Base-by-base conservation (phyloP, 1,140 invertebrate genomes). In the Drosophila sucinea region DNA sequence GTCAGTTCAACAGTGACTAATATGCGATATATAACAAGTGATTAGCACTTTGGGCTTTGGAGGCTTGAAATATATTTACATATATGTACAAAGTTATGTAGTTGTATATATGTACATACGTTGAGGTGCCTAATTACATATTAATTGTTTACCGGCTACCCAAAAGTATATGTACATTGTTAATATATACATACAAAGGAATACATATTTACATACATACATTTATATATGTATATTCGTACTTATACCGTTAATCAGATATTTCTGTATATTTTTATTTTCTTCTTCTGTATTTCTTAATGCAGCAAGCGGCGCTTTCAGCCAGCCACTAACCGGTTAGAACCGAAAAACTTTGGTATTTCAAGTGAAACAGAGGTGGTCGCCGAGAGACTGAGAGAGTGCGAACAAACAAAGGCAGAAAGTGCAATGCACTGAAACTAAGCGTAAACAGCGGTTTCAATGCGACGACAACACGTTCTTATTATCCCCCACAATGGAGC, bases 391-490 rank as follows among this genome's bases (percentile, higher is more conserved):
- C 3, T 38, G 17, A 3, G 35, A 8, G 3, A 51, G 23, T 51
- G 23, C 44, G 58, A 67, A 47, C 73, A 85, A 38, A 68, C 35
- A 54, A 63, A 68, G 56, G 27, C 35, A 44, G 23, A 54, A 76
- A 84, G 84, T 75, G 84, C 84, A 87, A 75, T 84, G 84, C 73
- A 87, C 83, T 70, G 62, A 72, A 47, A 68, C 66, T 56, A 25
- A 51, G 47, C 58, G 60, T 70, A 63, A 55, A 68, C 74, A 76
- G 65, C 65, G 77, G 60, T 69, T 68, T 25, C 6, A 25, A 47
- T 6, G 44, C 5, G 6, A 23, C 35, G 35, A 3, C 35, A 51
- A 51, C 7, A 27, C 44, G 23, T 10, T 25, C 44, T 25, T 25
- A 17, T 38, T 38, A 8, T 38, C 1, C 8, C 35, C 35, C 2